Evolutionary conservation across 2,888 invertebrate species (phyloP).

Genomic region (Stenoptilia bipunctidactyla): DNA sequence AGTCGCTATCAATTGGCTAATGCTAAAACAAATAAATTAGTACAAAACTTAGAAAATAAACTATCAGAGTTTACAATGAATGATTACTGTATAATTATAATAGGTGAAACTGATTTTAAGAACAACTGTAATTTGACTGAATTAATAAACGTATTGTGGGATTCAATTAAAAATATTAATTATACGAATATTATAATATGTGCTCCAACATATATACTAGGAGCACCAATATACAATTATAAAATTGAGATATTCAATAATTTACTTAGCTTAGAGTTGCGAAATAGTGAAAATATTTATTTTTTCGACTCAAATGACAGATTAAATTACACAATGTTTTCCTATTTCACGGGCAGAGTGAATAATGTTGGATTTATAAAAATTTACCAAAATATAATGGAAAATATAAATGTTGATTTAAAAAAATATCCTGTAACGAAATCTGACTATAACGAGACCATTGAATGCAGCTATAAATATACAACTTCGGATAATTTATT

Average conservation of each 20-base stretch:
- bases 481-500: slow-evolving; percentile 3
- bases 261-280: not conserved
- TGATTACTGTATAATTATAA: slow-evolving; percentile 3
- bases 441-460: not conserved
- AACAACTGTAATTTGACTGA: too few relatives aligned
- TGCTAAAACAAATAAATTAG: not conserved
- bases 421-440: not conserved
- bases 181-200: slow-evolving; percentile 1
- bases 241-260: slow-evolving; percentile 4
- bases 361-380: slow-evolving; percentile 3
- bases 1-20: not conserved
- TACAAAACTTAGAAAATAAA: not conserved
- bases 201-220: not conserved
- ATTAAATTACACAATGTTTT: slow-evolving; percentile 1
- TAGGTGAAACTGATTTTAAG: slow-evolving; percentile 1
- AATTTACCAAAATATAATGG: not conserved
- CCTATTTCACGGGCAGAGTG: not conserved
- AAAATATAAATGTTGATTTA: not conserved
- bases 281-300: not conserved
- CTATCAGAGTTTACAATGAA: slow-evolving; percentile 1
- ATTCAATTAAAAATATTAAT: too few relatives aligned
- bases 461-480: not conserved
- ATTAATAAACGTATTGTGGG: too few relatives aligned
- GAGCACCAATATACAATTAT: not conserved
- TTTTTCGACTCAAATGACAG: not conserved